phyloP scores from a whole-genome alignment of 2,797 vertebrate genomes.

The Leptoclinus maculatus region DNA sequence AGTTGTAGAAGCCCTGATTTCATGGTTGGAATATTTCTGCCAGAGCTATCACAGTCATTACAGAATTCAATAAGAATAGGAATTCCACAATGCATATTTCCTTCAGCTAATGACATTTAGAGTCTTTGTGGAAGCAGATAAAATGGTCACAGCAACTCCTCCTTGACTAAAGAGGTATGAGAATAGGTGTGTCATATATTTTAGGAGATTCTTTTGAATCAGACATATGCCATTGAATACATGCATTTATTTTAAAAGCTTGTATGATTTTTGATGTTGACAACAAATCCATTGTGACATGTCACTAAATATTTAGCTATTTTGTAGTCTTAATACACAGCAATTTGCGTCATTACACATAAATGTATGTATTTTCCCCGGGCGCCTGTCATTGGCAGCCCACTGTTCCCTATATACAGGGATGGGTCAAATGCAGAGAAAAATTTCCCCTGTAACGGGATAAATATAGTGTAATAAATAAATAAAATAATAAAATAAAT shows the following conservation, averaged over 20 bases:
- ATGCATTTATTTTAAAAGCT: background rate
- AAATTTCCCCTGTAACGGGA: too few relatives aligned
- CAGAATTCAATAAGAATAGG: constrained; percentile 68
- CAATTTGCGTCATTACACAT: background rate
- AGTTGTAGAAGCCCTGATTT: constrained; percentile 65
- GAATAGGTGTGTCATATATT: constrained; percentile 49
- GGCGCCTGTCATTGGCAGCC: too few relatives aligned
- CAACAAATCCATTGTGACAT: background rate
- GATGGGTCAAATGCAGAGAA: too few relatives aligned
- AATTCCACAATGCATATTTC: constrained; percentile 65
- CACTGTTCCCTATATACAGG: too few relatives aligned
- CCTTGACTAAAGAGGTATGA: constrained; percentile 31
- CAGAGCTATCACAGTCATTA: constrained; percentile 68
- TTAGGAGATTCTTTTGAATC: constrained; percentile 27
- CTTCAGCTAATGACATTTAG: constrained; percentile 70
- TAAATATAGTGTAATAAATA: too few relatives aligned
- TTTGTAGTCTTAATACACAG: background rate
- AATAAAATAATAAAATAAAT: too few relatives aligned
- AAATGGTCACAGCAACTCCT: constrained; percentile 55
- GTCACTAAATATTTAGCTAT: background rate
- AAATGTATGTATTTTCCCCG: too few relatives aligned
- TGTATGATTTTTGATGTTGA: background rate
- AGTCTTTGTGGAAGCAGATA: constrained; percentile 64
- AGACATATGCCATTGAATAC: background rate
- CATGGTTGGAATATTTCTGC: constrained; percentile 72